phyloP scores from a whole-genome alignment of 2,113 vertebrate genomes.

The Erythrolamprus reginae region DNA sequence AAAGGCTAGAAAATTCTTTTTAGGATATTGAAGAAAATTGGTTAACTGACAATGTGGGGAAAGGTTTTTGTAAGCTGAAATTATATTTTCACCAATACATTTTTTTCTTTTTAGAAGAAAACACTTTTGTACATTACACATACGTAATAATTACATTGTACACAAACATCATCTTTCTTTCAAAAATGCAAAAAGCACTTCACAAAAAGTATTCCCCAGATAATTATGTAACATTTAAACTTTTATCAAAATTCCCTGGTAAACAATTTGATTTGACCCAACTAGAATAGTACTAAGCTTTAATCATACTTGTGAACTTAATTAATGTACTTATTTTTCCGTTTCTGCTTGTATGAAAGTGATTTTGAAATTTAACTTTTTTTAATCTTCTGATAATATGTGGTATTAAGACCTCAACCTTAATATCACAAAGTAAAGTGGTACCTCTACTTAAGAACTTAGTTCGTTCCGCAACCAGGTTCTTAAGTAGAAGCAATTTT shows the following conservation, averaged over 20 bases:
- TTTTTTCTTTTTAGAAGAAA: not conserved
- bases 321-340: not conserved
- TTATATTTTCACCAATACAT: not conserved
- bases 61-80: not conserved
- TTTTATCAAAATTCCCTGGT: conserved; percentile 1
- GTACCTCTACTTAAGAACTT: no score
- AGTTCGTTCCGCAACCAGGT: no score
- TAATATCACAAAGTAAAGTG: no score
- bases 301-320: conserved; percentile 1
- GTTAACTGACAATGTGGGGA: not conserved
- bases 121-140: conserved; percentile 6
- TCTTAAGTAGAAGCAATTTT: no score
- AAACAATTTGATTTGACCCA: not conserved
- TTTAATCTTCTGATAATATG: not conserved
- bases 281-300: not conserved
- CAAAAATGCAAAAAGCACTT: conserved; percentile 10
- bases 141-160: not conserved
- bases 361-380: not conserved
- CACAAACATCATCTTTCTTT: not conserved
- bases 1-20: conserved; percentile 13
- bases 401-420: conserved; percentile 3
- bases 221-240: not conserved
- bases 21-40: not conserved
- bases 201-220: not conserved
- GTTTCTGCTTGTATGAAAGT: not conserved